Evolutionary conservation across 2,113 vertebrate species (phyloP).

Genomic region (Lagenorhynchus albirostris): DNA sequence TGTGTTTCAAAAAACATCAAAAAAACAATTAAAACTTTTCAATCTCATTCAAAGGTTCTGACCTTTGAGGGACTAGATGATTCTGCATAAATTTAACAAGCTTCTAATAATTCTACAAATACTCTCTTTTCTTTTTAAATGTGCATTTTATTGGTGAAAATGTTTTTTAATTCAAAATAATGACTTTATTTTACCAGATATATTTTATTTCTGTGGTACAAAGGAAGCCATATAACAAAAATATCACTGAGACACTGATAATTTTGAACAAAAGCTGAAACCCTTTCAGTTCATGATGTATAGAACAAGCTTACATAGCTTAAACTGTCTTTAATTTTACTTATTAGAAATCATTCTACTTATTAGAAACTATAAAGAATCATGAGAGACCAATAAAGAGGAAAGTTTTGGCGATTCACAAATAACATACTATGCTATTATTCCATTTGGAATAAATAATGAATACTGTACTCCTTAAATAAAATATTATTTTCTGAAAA

Average conservation of each 20-base stretch:
- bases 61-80: background rate
- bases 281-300: background rate
- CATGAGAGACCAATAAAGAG: background rate
- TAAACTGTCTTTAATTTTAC: conserved; percentile 28
- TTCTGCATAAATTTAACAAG: background rate
- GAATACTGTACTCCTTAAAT: background rate
- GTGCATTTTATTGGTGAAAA: conserved; percentile 13
- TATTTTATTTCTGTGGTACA: conserved; percentile 15
- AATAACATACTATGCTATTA: background rate
- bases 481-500: conserved; percentile 33
- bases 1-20: conserved; percentile 1
- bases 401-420: background rate
- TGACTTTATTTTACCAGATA: conserved; percentile 19
- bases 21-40: background rate
- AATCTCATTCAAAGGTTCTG: background rate
- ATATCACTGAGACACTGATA: background rate
- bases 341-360: background rate
- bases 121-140: conserved; percentile 15
- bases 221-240: background rate
- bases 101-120: conserved; percentile 8
- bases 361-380: background rate
- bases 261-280: conserved; percentile 28
- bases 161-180: conserved; percentile 40
- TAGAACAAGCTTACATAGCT: background rate
- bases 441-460: conserved; percentile 44